These are phyloP conservation scores for Phaethornis superciliosus DNA, from an alignment of 2,113 vertebrate genomes.

Conservation along the genomic window DNA sequence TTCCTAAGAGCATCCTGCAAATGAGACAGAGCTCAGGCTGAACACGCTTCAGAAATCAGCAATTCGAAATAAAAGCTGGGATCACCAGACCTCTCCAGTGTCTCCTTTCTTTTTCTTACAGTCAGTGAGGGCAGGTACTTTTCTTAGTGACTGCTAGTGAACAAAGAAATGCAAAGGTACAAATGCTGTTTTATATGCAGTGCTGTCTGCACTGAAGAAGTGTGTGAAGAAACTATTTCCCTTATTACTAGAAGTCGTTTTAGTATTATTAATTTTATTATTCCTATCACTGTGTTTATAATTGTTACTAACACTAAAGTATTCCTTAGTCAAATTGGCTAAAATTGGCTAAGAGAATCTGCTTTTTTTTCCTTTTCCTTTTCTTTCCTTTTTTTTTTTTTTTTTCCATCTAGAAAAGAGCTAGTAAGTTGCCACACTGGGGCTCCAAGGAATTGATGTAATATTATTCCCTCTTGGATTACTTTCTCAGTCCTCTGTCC, in stretches of 20 bases:
- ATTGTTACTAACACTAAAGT: background rate
- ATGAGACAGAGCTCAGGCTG: conserved; percentile 1
- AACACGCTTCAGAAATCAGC: background rate
- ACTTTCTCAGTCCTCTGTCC: conserved; percentile 12
- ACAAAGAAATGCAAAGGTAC: background rate
- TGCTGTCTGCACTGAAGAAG: background rate
- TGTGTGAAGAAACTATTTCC: background rate
- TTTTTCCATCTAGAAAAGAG: background rate
- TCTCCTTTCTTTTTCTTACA: background rate
- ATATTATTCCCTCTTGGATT: conserved; percentile 37
- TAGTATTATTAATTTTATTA: background rate
- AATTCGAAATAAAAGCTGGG: background rate
- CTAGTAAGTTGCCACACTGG: background rate
- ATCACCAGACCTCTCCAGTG: background rate
- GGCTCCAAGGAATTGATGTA: background rate
- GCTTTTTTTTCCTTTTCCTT: rapidly evolving
- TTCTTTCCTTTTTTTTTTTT: background rate
- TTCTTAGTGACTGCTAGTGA: background rate
- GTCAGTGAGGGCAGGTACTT: background rate
- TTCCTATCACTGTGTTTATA: background rate
- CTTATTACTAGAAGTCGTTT: background rate
- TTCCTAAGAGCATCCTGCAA: background rate
- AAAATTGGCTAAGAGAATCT: background rate
- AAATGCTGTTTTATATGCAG: background rate
- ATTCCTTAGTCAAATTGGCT: background rate